Percentiles rank a stretch among this genome's conserved stretches.
These are phyloP conservation scores for Drosophila athabasca DNA, from an alignment of 1,140 invertebrate species.

Conservation along the genomic window DNA sequence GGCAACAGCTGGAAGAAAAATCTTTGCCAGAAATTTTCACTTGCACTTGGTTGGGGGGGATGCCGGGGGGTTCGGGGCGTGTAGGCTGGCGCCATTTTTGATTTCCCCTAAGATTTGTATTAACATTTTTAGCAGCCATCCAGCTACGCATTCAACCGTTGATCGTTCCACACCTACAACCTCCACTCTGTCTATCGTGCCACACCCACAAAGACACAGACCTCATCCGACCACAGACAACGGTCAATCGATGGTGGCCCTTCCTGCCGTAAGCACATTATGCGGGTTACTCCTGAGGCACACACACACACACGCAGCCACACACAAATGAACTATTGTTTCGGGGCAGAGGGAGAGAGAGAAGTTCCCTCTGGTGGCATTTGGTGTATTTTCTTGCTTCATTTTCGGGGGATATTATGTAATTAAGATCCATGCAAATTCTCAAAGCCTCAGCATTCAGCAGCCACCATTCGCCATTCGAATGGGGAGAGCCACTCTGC, in stretches of 20 bases:
- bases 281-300: conserved; percentile 53
- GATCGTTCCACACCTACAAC: conserved; percentile 24
- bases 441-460: not conserved
- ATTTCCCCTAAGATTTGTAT: conserved; percentile 80
- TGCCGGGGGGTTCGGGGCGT: not conserved
- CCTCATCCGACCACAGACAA: conserved; percentile 25
- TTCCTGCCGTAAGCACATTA: conserved; percentile 52
- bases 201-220: not conserved
- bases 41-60: conserved; percentile 54
- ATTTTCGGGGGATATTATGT: conserved; percentile 37
- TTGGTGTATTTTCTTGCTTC: conserved; percentile 33
- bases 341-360: conserved; percentile 4
- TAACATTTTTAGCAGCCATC: conserved; percentile 67
- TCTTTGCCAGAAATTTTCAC: conserved; percentile 73
- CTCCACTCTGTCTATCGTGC: conserved; percentile 6
- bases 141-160: conserved; percentile 41
- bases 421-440: conserved; percentile 50
- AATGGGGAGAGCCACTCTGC: conserved; percentile 15
- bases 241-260: conserved; percentile 70
- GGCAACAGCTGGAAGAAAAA: conserved; percentile 32
- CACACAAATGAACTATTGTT: conserved; percentile 77
- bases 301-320: not conserved
- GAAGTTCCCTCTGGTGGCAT: conserved; percentile 15
- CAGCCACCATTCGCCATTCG: conserved; percentile 6
- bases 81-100: conserved; percentile 59